These are phyloP conservation scores for Pristionchus mayeri DNA, from an alignment of 2,888 invertebrate genomes.

Conservation along the genomic window DNA sequence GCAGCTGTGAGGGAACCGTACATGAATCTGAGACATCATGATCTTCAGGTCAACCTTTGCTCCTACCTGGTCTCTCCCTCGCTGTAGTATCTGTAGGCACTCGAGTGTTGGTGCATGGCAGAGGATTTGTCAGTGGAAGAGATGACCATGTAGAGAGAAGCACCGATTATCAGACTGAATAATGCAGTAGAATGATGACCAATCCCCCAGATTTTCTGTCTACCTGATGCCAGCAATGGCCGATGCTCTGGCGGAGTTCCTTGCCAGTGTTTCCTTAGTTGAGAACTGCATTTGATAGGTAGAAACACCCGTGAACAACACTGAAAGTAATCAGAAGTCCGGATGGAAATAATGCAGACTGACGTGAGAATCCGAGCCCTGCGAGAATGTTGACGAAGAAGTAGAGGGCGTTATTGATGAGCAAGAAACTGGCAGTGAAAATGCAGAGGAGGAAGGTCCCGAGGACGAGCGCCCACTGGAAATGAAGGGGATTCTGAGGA, in stretches of 20 bases:
- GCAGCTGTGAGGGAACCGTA: constrained; percentile 5
- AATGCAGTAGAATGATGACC: neutral
- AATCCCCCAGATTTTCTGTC: neutral
- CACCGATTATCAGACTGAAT: constrained; percentile 12
- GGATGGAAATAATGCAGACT: neutral
- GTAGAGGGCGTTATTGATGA: constrained; percentile 34
- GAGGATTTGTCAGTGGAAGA: neutral
- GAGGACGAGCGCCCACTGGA: neutral
- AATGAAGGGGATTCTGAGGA: neutral
- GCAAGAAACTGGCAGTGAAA: constrained; percentile 1
- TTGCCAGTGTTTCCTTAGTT: constrained; percentile 15
- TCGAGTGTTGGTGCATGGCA: neutral
- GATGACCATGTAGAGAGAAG: constrained; percentile 31
- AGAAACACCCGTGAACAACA: constrained; percentile 32
- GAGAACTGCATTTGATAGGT: constrained; percentile 41
- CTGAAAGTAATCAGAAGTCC: neutral
- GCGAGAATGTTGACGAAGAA: neutral
- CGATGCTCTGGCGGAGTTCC: constrained; percentile 4
- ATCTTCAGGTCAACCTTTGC: neutral
- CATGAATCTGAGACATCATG: neutral
- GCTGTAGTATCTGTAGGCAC: constrained; percentile 14
- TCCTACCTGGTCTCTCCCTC: constrained; percentile 1
- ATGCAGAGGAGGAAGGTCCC: constrained; percentile 7
- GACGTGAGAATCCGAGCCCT: constrained; percentile 20
- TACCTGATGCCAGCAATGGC: constrained; percentile 31